These are phyloP conservation scores for Rhinatrema bivittatum DNA, from an alignment of 2,797 vertebrate species.

Conservation along the genomic window DNA sequence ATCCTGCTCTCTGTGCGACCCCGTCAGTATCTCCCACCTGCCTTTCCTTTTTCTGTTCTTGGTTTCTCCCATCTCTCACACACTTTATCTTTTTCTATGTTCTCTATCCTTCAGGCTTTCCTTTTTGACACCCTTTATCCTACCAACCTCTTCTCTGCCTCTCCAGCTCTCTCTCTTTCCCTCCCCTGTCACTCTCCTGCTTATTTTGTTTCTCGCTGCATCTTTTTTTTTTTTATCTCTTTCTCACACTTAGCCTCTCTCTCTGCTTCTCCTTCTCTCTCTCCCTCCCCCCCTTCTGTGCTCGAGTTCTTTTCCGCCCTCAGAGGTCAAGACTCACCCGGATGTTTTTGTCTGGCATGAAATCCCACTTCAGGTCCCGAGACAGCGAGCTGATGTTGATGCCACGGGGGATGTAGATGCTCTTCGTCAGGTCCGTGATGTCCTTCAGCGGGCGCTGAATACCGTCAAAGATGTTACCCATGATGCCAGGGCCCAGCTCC, in stretches of 20 bases:
- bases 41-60: too few relatives aligned
- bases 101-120: too few relatives aligned
- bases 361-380: constrained; percentile 34
- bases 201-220: too few relatives aligned
- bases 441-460: constrained; percentile 48
- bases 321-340: constrained; percentile 23
- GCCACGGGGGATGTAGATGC: constrained; percentile 50
- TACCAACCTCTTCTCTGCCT: too few relatives aligned
- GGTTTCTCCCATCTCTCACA: too few relatives aligned
- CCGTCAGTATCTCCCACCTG: too few relatives aligned
- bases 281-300: constrained; percentile 12
- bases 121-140: too few relatives aligned
- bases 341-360: constrained; percentile 21
- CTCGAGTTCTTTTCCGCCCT: constrained; percentile 8
- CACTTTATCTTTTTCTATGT: too few relatives aligned
- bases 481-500: constrained; percentile 44
- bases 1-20: too few relatives aligned
- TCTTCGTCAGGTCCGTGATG: constrained; percentile 31
- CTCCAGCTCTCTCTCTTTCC: too few relatives aligned
- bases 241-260: background rate
- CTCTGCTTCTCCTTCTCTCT: background rate
- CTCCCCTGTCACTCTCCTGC: too few relatives aligned
- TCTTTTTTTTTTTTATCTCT: too few relatives aligned
- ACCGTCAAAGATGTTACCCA: constrained; percentile 51
- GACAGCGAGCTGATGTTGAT: constrained; percentile 32